Evolutionary conservation across 2,797 vertebrate genomes (phyloP), one percentile per base, ranked within the genome.

Genomic region (Spea hammondii): DNA sequence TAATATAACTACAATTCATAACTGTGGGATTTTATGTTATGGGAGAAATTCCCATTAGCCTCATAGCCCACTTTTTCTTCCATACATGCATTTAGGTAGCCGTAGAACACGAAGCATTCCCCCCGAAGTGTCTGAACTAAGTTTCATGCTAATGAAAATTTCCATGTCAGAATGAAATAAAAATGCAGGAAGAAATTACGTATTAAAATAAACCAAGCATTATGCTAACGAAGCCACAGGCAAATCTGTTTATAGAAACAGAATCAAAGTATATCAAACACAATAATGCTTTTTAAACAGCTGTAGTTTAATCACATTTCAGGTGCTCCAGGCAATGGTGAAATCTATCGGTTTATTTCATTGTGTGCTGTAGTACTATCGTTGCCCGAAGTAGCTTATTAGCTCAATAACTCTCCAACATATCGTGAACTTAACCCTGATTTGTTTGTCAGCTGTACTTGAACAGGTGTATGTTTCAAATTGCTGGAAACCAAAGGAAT

Each of bases 201-300:
- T 75, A 77, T 73, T 77, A 82, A 82, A 73, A 73, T 82, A 82
- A 82, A 77, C 70, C 70, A 66, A 77, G 68, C 79, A 82, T 82
- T 82, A 82, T 82, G 79, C 79, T 77, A 82, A 82, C 70, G 70
- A 82, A 69, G 74, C 79, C 75, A 70, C 64, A 17, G 79, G 79
- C 79, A 73, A 82, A 77, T 77, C 79, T 82, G 79, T 82, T 82
- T 77, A 82, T 77, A 69, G 79, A 77, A 77, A 77, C 65, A 73
- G 70, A 77, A 77, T 82, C 75, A 62, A 62, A 77, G 55, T 59
- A 68, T 69, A 82, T 77, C 79, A 82, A 82, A 77, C 75, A 73
- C 79, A 77, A 73, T 77, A 77, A 77, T 64, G 1, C 50, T 83
- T 83, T 87, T 82, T 74, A 84, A 76, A 81, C 72, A 84, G 84